Evolutionary conservation across 2,113 vertebrate genomes (phyloP), one percentile per base, ranked within the genome.

Genomic region (Xyrauchen texanus): DNA sequence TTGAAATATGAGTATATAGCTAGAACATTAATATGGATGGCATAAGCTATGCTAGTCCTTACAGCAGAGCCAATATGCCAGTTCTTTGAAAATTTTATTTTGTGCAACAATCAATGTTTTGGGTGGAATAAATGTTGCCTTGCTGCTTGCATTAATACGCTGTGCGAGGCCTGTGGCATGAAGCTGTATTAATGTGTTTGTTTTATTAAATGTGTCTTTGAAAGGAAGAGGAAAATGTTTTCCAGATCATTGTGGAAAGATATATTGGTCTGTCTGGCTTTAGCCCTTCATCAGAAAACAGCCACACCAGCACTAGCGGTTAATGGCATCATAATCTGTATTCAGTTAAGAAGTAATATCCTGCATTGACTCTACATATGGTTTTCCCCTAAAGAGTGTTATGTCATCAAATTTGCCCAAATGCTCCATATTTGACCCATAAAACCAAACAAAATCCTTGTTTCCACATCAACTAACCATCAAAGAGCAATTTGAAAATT

Each of bases 171-270:
- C 63, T 73, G 52, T 51, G 46, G 46, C 34, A 57, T 7, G 8
- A 7, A 44, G 9, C 61, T 76, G 58, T 65, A 65, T 74, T 52
- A 46, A 60, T 69, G 74, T 73, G 64, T 69, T 82, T 81, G 53
- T 74, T 78, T 68, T 45, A 57, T 74, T 77, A 79, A 81, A 80
- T 68, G 52, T 70, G 62, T 49, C 73, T 61, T 34, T 34, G 21
- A 34, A 34, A 34, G 21, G 21, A 1, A 1, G 8, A 61, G 61
- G 13, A 10, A 58, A 77, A 67, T 80, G 13, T 5, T 15, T 76
- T 53, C 44, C 69, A 61, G 52, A 66, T 79, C 63, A 7, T 34
- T 64, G 51, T 44, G 47, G 58, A 51, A 60, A 63, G 72, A 71
- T 71, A 44, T 72, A 61, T 77, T 51, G 61, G n/a, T 8, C 10